phyloP scores from a whole-genome alignment of 37 sponge, comb jelly and placozoan species.

The Oscarella lobularis region DNA sequence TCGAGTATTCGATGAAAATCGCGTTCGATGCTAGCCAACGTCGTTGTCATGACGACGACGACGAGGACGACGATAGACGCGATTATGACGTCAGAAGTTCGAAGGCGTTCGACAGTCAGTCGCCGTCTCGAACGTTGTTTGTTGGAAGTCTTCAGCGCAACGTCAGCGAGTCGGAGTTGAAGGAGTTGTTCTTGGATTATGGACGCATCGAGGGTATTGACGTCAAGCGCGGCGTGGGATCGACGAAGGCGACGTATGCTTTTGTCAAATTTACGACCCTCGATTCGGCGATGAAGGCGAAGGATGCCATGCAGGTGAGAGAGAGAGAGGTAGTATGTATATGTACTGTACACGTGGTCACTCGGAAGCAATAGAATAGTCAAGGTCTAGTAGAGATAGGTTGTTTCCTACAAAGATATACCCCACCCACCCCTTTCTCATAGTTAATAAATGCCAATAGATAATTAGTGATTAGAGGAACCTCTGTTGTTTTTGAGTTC shows the following conservation, averaged over 20 bases:
- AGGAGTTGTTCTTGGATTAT: conserved; percentile 68
- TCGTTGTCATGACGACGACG: too few species aligned
- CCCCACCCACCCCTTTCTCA: too few species aligned
- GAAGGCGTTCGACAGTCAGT: neutral
- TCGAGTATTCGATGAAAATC: neutral
- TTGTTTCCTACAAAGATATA: too few species aligned
- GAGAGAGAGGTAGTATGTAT: too few species aligned
- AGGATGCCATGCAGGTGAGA: conserved; percentile 68
- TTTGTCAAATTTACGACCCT: conserved; percentile 83
- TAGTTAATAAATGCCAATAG: too few species aligned
- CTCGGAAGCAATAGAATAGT: too few species aligned
- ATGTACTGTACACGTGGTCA: too few species aligned
- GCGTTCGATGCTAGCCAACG: neutral
- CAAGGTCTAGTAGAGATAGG: too few species aligned
- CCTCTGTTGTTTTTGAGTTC: too few species aligned
- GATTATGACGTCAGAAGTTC: neutral
- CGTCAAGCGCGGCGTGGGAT: conserved; percentile 42
- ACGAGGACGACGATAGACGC: too few species aligned
- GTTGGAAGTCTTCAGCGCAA: conserved; percentile 78
- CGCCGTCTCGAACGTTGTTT: conserved; percentile 77
- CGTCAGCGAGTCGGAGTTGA: conserved; percentile 65
- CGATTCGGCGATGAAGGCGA: conserved; percentile 78
- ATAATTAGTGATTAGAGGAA: too few species aligned
- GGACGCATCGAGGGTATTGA: conserved; percentile 79
- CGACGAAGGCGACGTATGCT: conserved; percentile 54